Evolutionary conservation across 1,140 invertebrate species (phyloP), one percentile per base, ranked within the genome.

Genomic region (Pseudomyrmex gracilis): DNA sequence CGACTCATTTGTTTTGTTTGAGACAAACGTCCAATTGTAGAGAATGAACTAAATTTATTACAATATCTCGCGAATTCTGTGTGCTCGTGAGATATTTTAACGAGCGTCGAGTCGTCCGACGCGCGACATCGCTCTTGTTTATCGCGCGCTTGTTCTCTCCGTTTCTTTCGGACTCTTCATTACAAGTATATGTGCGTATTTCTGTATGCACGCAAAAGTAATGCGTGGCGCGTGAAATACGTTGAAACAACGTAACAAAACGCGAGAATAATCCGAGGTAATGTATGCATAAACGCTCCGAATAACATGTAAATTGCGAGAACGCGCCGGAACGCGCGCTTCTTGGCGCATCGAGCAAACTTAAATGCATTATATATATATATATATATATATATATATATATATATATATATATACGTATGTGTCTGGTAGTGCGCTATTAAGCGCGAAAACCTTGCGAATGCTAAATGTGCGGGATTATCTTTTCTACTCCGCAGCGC

Each of bases 271-370:
- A 78, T 78, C 43, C 76, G 20, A 47, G 53, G 5, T 70, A 70
- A 80, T 80, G 53, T 80, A 70, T 80, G 76, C 76, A 58, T 80
- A 80, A 80, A 80, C 53, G 53, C 43, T 34, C 53, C 43, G 66
- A 70, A 80, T 80, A 80, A 71, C 76, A 58, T 71, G 76, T 80
- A 80, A 80, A 80, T 80, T 80, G 53, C 76, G 53, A 60, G 64
- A n/a, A n/a, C n/a, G 34, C 51, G 34, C 49, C 34, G 63, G 45
- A 57, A 68, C 43, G 51, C 63, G 49, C 63, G 34, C 43, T 34
- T 78, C 76, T 78, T 78, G 76, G 64, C 63, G 63, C 34, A 68
- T 55, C 64, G 57, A 58, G 10, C 34, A 34, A 51, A 51, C 49
- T 51, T 51, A 51, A 51, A 51, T 51, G 3, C 49, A 51, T 51